These are phyloP conservation scores for Drosophila picticornis DNA, from an alignment of 2,888 invertebrate species.

Conservation along the genomic window DNA sequence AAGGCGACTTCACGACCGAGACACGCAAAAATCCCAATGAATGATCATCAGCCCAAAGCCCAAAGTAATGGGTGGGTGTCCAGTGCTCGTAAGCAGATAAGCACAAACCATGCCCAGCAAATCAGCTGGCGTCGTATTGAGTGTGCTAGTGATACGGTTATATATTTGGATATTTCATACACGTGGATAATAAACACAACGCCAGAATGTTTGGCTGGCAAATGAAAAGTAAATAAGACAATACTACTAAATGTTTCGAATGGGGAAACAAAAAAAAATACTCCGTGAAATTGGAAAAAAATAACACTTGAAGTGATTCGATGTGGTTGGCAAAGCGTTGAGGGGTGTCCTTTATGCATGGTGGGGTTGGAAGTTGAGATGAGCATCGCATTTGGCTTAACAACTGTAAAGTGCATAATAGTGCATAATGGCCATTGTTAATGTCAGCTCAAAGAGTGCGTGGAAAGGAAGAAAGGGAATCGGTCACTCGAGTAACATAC, in stretches of 20 bases:
- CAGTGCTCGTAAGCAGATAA: slow-evolving; percentile 59
- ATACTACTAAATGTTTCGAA: slow-evolving; percentile 31
- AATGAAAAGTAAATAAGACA: slow-evolving; percentile 77
- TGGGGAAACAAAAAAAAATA: slow-evolving; percentile 26
- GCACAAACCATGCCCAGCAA: slow-evolving; percentile 54
- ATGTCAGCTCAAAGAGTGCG: slow-evolving; percentile 32
- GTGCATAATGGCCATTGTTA: slow-evolving; percentile 61
- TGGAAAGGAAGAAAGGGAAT: background rate
- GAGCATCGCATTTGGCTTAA: slow-evolving; percentile 56
- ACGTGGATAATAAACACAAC: slow-evolving; percentile 50
- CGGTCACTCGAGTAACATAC: slow-evolving; percentile 33
- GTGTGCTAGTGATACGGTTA: slow-evolving; percentile 13
- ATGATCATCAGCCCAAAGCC: slow-evolving; percentile 60
- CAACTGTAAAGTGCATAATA: slow-evolving; percentile 60
- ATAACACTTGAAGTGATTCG: slow-evolving; percentile 81
- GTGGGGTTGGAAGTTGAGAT: slow-evolving; percentile 16
- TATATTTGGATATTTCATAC: background rate
- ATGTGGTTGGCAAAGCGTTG: slow-evolving; percentile 43
- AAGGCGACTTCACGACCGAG: slow-evolving; percentile 68
- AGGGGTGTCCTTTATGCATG: slow-evolving; percentile 23
- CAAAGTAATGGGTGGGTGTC: slow-evolving; percentile 14
- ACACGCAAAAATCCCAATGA: slow-evolving; percentile 74
- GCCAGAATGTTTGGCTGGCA: slow-evolving; percentile 65
- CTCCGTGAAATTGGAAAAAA: slow-evolving; percentile 79
- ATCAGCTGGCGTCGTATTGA: slow-evolving; percentile 39